These are phyloP conservation scores for Schizopygopsis pylzovi DNA, from an alignment of 2,797 vertebrate genomes.

Conservation along the genomic window DNA sequence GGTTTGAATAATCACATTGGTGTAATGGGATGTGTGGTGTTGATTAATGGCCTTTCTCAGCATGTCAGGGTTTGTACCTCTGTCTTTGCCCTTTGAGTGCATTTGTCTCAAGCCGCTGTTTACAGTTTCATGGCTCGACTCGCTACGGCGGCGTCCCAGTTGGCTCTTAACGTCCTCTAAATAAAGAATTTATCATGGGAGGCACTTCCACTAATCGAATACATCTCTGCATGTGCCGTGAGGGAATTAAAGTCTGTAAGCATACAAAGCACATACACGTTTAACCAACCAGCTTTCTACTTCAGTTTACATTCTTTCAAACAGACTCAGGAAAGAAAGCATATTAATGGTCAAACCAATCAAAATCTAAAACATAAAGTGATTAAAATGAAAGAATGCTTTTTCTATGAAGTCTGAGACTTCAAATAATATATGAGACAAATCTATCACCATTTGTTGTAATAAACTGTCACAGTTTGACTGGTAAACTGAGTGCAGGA, in stretches of 20 bases:
- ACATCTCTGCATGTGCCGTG: conserved; percentile 1
- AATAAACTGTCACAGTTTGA: conserved; percentile 16
- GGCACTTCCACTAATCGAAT: conserved; percentile 27
- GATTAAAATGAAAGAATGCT: background rate
- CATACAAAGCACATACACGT: background rate
- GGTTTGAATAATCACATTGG: conserved; percentile 68
- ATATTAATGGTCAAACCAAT: background rate
- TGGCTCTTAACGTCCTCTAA: conserved; percentile 23
- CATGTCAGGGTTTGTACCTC: conserved; percentile 66
- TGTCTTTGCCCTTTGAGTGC: conserved; percentile 77
- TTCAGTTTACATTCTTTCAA: background rate
- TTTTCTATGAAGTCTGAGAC: background rate
- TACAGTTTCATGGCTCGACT: conserved; percentile 63
- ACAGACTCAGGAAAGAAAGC: background rate
- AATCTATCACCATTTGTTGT: background rate
- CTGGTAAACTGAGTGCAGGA: background rate
- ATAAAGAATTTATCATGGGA: conserved; percentile 42
- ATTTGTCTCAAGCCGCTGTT: conserved; percentile 63
- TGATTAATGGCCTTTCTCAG: conserved; percentile 77
- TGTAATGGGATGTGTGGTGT: conserved; percentile 73
- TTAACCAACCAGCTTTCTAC: conserved; percentile 1
- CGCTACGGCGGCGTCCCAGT: background rate
- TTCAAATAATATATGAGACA: background rate
- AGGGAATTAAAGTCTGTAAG: conserved; percentile 1
- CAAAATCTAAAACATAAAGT: background rate